Percentiles rank a stretch among this genome's conserved stretches.
phyloP scores from a whole-genome alignment of 64 coral and sea anemone species.

The Stichodactyla mertensii region DNA sequence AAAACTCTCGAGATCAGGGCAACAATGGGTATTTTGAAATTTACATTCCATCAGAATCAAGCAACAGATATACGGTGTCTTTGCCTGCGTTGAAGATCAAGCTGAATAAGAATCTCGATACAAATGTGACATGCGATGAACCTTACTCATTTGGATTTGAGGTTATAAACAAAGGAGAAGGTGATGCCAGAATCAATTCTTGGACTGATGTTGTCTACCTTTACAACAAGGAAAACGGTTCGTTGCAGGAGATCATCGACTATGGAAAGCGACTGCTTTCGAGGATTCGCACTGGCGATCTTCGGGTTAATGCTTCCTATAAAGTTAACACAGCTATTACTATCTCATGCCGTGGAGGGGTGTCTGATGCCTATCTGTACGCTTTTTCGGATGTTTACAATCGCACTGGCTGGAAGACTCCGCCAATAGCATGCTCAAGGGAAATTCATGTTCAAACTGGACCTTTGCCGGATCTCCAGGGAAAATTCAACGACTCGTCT shows the following conservation, averaged over 20 bases:
- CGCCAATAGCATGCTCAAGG: not conserved
- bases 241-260: constrained; percentile 34
- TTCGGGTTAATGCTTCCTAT: constrained; percentile 41
- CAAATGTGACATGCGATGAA: constrained; percentile 24
- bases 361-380: constrained; percentile 22
- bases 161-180: constrained; percentile 50
- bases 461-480: constrained; percentile 60
- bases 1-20: not conserved
- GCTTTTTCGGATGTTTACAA: constrained; percentile 55
- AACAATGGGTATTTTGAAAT: not conserved
- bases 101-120: not conserved
- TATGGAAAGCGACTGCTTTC: constrained; percentile 33
- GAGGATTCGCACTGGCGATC: constrained; percentile 41
- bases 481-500: constrained; percentile 28
- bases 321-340: constrained; percentile 23
- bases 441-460: not conserved
- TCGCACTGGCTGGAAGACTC: constrained; percentile 18
- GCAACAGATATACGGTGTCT: not conserved
- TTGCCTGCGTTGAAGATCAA: not conserved
- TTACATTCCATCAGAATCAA: not conserved
- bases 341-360: constrained; percentile 11
- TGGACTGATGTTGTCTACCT: constrained; percentile 70
- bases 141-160: constrained; percentile 45
- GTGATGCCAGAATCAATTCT: constrained; percentile 29
- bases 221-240: constrained; percentile 30